A percentile compares a stretch with the other conserved stretches of the same genome.
Conservation (phyloP, 2,797 vertebrate species). For the Danio albolineatus region DNA sequence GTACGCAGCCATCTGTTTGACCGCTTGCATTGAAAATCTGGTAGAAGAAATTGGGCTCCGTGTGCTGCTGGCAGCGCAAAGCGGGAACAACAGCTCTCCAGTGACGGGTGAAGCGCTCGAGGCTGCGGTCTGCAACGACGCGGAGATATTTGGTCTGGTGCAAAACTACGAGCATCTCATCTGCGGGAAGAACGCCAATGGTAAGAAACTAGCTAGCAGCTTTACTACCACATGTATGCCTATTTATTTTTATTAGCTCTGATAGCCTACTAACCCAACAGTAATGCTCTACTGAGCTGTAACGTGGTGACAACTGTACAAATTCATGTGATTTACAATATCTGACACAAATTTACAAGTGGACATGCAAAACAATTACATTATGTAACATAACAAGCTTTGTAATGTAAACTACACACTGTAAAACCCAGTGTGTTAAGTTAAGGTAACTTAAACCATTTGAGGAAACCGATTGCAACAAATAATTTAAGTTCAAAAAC, state of each 20-base stretch:
- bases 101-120: slow-evolving; percentile 85
- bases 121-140: slow-evolving; percentile 84
- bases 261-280: too few species aligned
- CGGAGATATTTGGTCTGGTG: slow-evolving; percentile 91
- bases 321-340: background rate
- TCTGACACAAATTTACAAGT: background rate
- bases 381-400: slow-evolving; percentile 1
- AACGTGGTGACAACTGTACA: too few species aligned
- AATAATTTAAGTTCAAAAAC: too few species aligned
- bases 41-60: slow-evolving; percentile 84
- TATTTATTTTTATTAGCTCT: too few species aligned
- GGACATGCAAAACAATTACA: background rate
- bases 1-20: slow-evolving; percentile 88
- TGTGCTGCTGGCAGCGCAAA: slow-evolving; percentile 71
- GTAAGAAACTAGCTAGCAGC: slow-evolving; percentile 74
- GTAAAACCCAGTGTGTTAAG: too few species aligned
- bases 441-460: too few species aligned
- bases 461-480: too few species aligned
- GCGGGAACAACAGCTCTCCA: slow-evolving; percentile 62
- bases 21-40: slow-evolving; percentile 88
- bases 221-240: too few species aligned
- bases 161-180: slow-evolving; percentile 91
- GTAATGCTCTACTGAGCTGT: too few species aligned
- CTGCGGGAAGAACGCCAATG: slow-evolving; percentile 88
- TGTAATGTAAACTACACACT: slow-evolving; percentile 20